Percentiles rank a stretch among this genome's conserved stretches.
phyloP scores from a whole-genome alignment of 2,797 vertebrate genomes.

The Paratrypauchen microcephalus region DNA sequence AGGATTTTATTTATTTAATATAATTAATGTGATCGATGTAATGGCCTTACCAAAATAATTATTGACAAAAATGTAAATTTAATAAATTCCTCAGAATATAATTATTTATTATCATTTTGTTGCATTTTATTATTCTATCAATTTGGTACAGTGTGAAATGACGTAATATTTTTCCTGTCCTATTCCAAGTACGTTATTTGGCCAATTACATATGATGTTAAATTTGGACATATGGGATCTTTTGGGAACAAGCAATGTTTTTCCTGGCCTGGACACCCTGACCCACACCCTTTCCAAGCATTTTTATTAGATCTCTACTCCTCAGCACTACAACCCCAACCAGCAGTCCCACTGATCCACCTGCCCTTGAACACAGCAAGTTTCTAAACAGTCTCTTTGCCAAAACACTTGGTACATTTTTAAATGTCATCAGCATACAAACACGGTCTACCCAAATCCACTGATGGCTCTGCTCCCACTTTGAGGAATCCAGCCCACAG shows the following conservation, averaged over 20 bases:
- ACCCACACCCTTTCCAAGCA: slow-evolving; percentile 7
- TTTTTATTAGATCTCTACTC: slow-evolving; percentile 9
- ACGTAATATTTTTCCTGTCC: neutral
- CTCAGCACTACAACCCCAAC: slow-evolving; percentile 51
- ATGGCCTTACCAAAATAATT: slow-evolving; percentile 20
- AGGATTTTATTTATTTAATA: too few species aligned
- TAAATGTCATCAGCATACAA: slow-evolving; percentile 60
- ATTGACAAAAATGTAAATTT: slow-evolving; percentile 34
- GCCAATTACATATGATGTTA: slow-evolving; percentile 11
- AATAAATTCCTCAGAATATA: neutral
- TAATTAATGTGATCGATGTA: too few species aligned
- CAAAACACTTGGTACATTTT: slow-evolving; percentile 53
- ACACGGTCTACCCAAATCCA: slow-evolving; percentile 59
- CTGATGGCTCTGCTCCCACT: slow-evolving; percentile 47
- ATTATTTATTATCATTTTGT: neutral
- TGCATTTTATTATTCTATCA: neutral
- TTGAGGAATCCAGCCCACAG: slow-evolving; percentile 56
- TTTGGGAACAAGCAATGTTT: slow-evolving; percentile 24
- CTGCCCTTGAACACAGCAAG: slow-evolving; percentile 44
- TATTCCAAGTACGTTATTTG: neutral
- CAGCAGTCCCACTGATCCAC: slow-evolving; percentile 43
- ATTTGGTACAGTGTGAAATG: neutral
- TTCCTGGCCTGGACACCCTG: slow-evolving; percentile 16
- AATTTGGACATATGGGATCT: slow-evolving; percentile 7
- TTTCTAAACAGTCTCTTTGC: slow-evolving; percentile 47